Percentiles rank a stretch among this genome's conserved stretches.
phyloP scores from a whole-genome alignment of 2,797 vertebrate genomes.

The Gymnothorax reevesii region DNA sequence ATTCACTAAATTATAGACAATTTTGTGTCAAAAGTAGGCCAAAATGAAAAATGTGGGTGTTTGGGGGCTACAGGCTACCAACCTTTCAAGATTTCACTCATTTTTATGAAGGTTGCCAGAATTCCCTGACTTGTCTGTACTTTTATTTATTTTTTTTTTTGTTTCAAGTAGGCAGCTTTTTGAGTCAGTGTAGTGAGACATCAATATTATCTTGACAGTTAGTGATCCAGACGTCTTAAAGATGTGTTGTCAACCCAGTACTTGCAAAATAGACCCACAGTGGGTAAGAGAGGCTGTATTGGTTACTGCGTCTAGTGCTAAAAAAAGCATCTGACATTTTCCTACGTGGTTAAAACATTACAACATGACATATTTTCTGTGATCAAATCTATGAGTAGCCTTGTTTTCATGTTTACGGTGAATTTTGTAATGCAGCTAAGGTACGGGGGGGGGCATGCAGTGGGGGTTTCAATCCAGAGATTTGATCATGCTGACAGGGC shows the following conservation, averaged over 20 bases:
- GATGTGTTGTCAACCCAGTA: not conserved
- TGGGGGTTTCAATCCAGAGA: not conserved
- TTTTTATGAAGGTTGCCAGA: no score
- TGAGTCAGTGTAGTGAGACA: not conserved
- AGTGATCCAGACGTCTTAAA: not conserved
- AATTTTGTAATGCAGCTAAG: not conserved
- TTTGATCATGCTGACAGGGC: no score
- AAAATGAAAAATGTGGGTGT: no score
- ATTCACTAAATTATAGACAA: no score
- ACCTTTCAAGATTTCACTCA: no score
- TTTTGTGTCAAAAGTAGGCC: no score
- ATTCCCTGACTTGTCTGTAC: no score
- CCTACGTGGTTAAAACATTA: not conserved
- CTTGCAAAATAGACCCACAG: not conserved
- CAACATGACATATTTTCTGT: not conserved
- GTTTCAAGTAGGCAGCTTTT: not conserved
- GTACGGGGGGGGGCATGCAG: not conserved
- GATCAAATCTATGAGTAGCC: not conserved
- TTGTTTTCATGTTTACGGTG: not conserved
- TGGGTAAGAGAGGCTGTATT: not conserved
- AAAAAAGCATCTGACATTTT: not conserved
- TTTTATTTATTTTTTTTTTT: not conserved
- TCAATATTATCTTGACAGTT: not conserved
- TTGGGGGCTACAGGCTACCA: no score
- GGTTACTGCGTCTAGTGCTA: not conserved